Base-by-base conservation (phyloP, 2,888 invertebrate genomes). In the Xanthia togata region DNA sequence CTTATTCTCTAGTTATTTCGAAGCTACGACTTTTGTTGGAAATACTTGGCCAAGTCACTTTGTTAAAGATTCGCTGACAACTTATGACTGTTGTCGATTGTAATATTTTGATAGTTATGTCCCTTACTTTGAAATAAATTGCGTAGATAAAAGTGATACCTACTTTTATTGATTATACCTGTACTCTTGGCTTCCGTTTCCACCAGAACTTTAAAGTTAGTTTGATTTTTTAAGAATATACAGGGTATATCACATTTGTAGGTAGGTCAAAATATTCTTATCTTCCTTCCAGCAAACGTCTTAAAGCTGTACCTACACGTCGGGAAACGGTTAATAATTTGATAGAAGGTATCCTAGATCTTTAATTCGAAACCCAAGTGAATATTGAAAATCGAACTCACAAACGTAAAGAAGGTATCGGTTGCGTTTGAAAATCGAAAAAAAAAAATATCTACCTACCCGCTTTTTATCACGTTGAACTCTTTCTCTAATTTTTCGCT, bases 401-500 rank as follows among this genome's bases (percentile, higher is more conserved):
- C 5, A 11, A 67, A 35, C 23, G 17, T 35, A 35, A 9, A n/a
- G 17, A 53, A 53, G 17, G 26, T 31, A 65, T 4, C 14, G 31
- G 23, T 23, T n/a, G 5, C 23, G 3, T 64, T 74, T n/a, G 3
- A 44, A 47, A 55, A 63, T 26, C 9, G 17, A 72, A 79, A 64
- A 14, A 6, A 47, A 65, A n/a, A 76, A 2, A 63, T 59, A 41
- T 23, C n/a, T 47, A 63, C 23, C 31, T 41, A 55, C 26, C 38
- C 5, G 53, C 68, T 69, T 79, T 79, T 81, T 63, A 63, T 68
- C 38, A 26, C 57, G 31, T 55, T 70, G 38, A 75, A 64, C 70
- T 79, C 70, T 80, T 79, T 67, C 67, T 81, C 73, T 65, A 85
- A 85, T 75, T 82, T 83, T 83, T 79, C 70, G 76, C 78, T 70